A percentile compares a stretch with the other conserved stretches of the same genome.
Evolutionary conservation across 2,113 vertebrate species (phyloP).

Genomic region (Podarcis cretensis): DNA sequence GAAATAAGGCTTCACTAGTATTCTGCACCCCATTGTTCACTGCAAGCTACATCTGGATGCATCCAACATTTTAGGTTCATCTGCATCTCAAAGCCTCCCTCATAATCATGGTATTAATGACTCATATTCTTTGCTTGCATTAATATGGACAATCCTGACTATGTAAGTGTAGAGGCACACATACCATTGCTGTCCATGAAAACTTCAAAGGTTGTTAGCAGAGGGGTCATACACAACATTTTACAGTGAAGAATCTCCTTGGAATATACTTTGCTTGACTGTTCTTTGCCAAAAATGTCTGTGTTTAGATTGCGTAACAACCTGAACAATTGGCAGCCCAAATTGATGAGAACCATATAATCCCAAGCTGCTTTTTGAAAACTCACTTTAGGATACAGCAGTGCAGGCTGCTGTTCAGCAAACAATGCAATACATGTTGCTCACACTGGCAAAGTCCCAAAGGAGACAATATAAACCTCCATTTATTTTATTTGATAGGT

Average conservation of each 20-base stretch:
- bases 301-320: slow-evolving; percentile 16
- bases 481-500: neutral
- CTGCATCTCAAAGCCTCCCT: neutral
- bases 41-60: neutral
- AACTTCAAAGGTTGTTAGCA: slow-evolving; percentile 12
- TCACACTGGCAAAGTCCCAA: neutral
- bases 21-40: neutral
- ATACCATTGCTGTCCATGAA: accelerated
- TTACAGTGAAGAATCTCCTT: neutral
- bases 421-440: neutral
- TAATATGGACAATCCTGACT: no score
- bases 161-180: neutral
- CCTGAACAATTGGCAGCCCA: neutral
- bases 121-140: neutral
- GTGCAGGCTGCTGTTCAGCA: neutral
- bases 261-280: slow-evolving; percentile 16
- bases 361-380: neutral
- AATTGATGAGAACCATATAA: neutral
- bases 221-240: neutral
- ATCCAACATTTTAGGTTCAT: neutral
- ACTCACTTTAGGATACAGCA: neutral
- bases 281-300: neutral
- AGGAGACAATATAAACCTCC: neutral
- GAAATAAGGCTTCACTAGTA: neutral
- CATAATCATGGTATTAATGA: neutral